Evolutionary conservation across 2,888 invertebrate species (phyloP).

Genomic region (Erynnis tages): DNA sequence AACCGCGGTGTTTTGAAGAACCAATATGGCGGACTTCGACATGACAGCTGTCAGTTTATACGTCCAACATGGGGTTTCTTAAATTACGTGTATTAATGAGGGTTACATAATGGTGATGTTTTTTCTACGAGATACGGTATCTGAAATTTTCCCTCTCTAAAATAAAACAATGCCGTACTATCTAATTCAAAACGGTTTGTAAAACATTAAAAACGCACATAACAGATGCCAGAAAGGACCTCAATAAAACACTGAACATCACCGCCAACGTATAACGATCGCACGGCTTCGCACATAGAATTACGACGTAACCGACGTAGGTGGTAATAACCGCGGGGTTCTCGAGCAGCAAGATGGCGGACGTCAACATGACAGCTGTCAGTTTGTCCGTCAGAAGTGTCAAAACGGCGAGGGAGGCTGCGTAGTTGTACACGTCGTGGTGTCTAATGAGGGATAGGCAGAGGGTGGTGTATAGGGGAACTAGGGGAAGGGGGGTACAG

Average conservation of each 20-base stretch:
- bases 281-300: slow-evolving; percentile 64
- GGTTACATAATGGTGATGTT: too few species aligned
- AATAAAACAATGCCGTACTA: slow-evolving; percentile 31
- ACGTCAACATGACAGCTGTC: slow-evolving; percentile 41
- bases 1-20: slow-evolving; percentile 41
- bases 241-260: slow-evolving; percentile 65
- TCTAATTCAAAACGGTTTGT: slow-evolving; percentile 38
- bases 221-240: slow-evolving; percentile 60
- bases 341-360: slow-evolving; percentile 54
- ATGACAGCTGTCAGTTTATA: slow-evolving; percentile 45
- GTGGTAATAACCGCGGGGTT: slow-evolving; percentile 39
- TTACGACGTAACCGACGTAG: slow-evolving; percentile 50
- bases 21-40: slow-evolving; percentile 52
- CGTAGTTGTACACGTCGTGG: slow-evolving; percentile 49
- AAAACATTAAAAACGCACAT: slow-evolving; percentile 57
- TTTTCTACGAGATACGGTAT: too few species aligned
- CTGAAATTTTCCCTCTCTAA: too few species aligned
- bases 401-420: slow-evolving; percentile 47
- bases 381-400: slow-evolving; percentile 50
- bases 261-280: slow-evolving; percentile 68
- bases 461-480: too few species aligned
- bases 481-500: slow-evolving; percentile 54
- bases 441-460: slow-evolving; percentile 54
- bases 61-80: too few species aligned
- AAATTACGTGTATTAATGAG: too few species aligned